phyloP scores from a whole-genome alignment of 2,888 invertebrate species.

The Napeogenes sylphis region DNA sequence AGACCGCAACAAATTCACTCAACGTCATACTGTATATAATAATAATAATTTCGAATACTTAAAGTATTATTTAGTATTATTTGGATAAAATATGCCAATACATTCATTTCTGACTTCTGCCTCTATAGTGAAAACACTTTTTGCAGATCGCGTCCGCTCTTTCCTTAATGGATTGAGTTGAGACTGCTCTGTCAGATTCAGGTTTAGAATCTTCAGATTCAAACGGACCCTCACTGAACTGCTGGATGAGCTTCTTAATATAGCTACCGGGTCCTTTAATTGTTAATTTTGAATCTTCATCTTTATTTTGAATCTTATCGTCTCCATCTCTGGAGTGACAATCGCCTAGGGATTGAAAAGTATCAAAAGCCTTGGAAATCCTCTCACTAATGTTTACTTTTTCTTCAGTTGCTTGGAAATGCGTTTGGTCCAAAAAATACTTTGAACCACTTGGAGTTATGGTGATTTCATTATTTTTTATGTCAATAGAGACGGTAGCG shows the following conservation, averaged over 20 bases:
- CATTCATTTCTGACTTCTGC: conserved; percentile 24
- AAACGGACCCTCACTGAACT: conserved; percentile 70
- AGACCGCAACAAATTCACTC: no score
- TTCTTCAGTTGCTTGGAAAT: conserved; percentile 54
- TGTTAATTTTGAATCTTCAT: conserved; percentile 55
- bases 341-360: conserved; percentile 50
- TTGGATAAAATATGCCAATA: no score
- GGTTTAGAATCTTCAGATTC: conserved; percentile 61
- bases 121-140: conserved; percentile 73
- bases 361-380: conserved; percentile 58
- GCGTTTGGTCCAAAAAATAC: conserved; percentile 43
- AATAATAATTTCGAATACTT: no score
- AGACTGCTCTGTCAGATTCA: conserved; percentile 57
- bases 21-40: no score
- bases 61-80: no score
- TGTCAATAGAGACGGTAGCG: conserved; percentile 63
- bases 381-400: conserved; percentile 61
- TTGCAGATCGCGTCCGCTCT: conserved; percentile 73
- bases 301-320: conserved; percentile 39
- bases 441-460: conserved; percentile 66
- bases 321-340: conserved; percentile 40
- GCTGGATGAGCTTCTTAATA: conserved; percentile 70
- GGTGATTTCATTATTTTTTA: conserved; percentile 63
- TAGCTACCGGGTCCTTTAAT: conserved; percentile 69
- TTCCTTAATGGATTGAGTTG: conserved; percentile 60